These are phyloP conservation scores for Lagodon rhomboides DNA, from an alignment of 2,797 vertebrate species.

Conservation along the genomic window DNA sequence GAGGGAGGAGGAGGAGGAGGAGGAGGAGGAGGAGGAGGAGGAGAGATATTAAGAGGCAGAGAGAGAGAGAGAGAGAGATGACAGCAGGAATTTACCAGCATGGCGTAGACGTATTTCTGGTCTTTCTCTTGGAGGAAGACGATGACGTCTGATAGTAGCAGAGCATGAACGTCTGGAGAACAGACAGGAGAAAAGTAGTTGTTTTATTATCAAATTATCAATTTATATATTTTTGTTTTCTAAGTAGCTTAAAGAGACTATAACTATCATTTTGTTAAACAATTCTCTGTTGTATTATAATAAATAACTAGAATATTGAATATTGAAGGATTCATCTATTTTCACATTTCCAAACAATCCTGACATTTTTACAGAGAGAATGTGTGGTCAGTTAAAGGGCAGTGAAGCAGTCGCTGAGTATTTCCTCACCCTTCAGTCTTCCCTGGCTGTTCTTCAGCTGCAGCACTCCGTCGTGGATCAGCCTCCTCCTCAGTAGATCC, in stretches of 20 bases:
- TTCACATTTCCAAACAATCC: neutral
- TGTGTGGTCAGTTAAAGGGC: neutral
- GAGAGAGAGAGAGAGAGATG: neutral
- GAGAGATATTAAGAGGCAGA: neutral
- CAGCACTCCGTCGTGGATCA: slow-evolving; percentile 92
- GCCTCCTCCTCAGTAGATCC: slow-evolving; percentile 91
- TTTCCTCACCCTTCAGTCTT: slow-evolving; percentile 90
- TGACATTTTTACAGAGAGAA: neutral
- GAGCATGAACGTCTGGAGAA: slow-evolving; percentile 92
- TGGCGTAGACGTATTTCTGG: slow-evolving; percentile 96
- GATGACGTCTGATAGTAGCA: slow-evolving; percentile 94
- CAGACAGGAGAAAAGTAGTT: slow-evolving; percentile 38
- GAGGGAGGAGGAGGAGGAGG: neutral
- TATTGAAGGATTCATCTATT: neutral
- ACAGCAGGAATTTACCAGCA: slow-evolving; percentile 88
- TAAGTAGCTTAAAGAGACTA: no score
- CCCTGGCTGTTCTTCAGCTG: slow-evolving; percentile 90
- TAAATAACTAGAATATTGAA: no score
- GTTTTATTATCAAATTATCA: slow-evolving; percentile 1
- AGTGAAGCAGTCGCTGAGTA: neutral
- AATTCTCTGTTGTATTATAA: no score
- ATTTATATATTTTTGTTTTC: no score
- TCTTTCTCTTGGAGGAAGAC: slow-evolving; percentile 99
- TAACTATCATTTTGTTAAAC: no score
- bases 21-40: no score